A percentile compares a stretch with the other conserved stretches of the same genome.
Evolutionary conservation across 2,888 invertebrate species (phyloP).

Genomic region (Andrena haemorrhoa): DNA sequence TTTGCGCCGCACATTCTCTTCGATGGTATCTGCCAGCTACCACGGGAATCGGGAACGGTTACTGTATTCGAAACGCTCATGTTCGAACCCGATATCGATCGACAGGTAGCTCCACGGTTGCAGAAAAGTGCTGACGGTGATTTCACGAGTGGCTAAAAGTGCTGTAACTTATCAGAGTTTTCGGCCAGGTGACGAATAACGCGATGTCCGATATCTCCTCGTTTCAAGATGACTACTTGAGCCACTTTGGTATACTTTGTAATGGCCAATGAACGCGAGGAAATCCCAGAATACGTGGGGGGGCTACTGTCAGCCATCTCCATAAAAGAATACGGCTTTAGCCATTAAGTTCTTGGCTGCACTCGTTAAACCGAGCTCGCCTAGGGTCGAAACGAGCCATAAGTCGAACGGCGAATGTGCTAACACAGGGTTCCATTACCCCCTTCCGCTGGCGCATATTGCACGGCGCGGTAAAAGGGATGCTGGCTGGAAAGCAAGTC

Average conservation of each 20-base stretch:
- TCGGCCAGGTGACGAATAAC: too few species aligned
- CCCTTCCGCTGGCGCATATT: conserved; percentile 44
- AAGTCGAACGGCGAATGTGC: conserved; percentile 61
- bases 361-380: conserved; percentile 50
- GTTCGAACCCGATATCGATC: conserved; percentile 42
- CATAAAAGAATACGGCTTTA: too few species aligned
- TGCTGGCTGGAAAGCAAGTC: conserved; percentile 64
- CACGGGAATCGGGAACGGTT: conserved; percentile 37
- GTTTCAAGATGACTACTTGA: too few species aligned
- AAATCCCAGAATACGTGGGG: too few species aligned
- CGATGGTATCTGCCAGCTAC: conserved; percentile 44
- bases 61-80: conserved; percentile 7
- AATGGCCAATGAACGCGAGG: too few species aligned
- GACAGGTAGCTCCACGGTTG: conserved; percentile 24
- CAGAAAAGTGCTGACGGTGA: conserved; percentile 26
- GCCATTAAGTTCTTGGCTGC: neutral
- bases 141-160: conserved; percentile 6
- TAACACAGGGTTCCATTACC: conserved; percentile 71
- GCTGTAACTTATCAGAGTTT: neutral
- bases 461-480: conserved; percentile 55
- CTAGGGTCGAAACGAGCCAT: conserved; percentile 55
- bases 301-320: conserved; percentile 4
- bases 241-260: too few species aligned
- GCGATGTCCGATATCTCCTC: too few species aligned
- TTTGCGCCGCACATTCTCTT: conserved; percentile 29